phyloP scores from a whole-genome alignment of 2,113 vertebrate genomes.

The Phaetusa simplex region DNA sequence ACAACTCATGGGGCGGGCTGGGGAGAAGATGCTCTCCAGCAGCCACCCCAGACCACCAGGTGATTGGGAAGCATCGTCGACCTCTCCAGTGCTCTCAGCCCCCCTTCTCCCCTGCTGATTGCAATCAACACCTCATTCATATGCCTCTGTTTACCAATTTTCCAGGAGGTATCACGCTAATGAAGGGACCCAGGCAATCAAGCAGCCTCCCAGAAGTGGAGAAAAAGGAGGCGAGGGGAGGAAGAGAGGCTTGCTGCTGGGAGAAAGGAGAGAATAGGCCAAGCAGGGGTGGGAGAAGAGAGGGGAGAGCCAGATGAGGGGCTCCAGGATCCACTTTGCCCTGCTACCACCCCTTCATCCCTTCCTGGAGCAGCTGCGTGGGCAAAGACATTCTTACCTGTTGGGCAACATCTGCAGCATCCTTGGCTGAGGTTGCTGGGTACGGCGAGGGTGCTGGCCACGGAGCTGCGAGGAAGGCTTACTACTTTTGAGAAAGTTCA shows the following conservation, averaged over 20 bases:
- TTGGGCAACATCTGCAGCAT: not conserved
- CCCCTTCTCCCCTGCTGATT: slow-evolving; percentile 60
- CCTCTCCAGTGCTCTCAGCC: slow-evolving; percentile 27
- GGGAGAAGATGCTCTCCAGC: not conserved
- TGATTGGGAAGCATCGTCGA: not conserved
- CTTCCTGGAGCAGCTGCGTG: not conserved
- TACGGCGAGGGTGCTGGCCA: not conserved
- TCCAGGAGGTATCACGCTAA: slow-evolving; percentile 38
- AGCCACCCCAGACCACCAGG: not conserved
- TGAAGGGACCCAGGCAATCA: slow-evolving; percentile 49
- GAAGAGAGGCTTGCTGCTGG: not conserved
- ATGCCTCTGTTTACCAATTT: slow-evolving; percentile 50
- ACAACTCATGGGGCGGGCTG: fast-evolving
- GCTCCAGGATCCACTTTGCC: not conserved
- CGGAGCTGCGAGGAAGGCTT: fast-evolving
- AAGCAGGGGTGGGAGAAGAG: not conserved
- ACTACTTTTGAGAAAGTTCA: not conserved
- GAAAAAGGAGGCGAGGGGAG: not conserved
- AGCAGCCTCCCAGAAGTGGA: slow-evolving; percentile 15
- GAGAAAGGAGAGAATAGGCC: not conserved
- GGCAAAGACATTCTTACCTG: not conserved
- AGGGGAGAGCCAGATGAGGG: not conserved
- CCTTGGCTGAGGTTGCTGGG: not conserved
- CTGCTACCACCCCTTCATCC: not conserved
- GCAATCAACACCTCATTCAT: slow-evolving; percentile 72